These are phyloP conservation scores for Rhyacophila evoluta DNA, from an alignment of 2,888 invertebrate genomes.

Conservation along the genomic window DNA sequence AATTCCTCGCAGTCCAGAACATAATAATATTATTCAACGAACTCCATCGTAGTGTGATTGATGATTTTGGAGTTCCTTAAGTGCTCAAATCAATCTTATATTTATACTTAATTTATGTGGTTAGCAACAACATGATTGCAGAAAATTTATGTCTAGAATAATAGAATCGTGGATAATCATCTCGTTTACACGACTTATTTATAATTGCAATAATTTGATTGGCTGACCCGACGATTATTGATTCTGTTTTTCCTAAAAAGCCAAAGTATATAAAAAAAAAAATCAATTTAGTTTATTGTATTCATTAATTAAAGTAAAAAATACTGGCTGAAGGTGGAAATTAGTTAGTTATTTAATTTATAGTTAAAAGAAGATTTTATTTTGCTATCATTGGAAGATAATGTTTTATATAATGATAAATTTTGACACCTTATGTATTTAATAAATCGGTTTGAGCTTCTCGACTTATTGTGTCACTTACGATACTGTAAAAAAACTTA, in stretches of 20 bases:
- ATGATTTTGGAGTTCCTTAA: background rate
- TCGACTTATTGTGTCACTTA: too few species aligned
- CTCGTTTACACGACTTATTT: background rate
- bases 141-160: too few species aligned
- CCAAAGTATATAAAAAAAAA: background rate
- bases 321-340: too few species aligned
- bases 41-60: background rate
- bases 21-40: background rate
- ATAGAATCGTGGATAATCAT: background rate
- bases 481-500: too few species aligned
- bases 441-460: too few species aligned
- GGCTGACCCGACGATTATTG: background rate
- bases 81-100: slow-evolving; percentile 14
- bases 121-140: background rate
- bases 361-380: too few species aligned
- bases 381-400: too few species aligned
- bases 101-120: background rate
- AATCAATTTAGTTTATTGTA: too few species aligned
- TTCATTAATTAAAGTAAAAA: too few species aligned
- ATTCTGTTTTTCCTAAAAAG: background rate
- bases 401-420: too few species aligned
- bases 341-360: too few species aligned
- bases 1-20: background rate
- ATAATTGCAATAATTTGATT: background rate
- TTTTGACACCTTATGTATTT: too few species aligned